Conservation (phyloP, 2,113 vertebrate species). For the Elaphurus davidianus region DNA sequence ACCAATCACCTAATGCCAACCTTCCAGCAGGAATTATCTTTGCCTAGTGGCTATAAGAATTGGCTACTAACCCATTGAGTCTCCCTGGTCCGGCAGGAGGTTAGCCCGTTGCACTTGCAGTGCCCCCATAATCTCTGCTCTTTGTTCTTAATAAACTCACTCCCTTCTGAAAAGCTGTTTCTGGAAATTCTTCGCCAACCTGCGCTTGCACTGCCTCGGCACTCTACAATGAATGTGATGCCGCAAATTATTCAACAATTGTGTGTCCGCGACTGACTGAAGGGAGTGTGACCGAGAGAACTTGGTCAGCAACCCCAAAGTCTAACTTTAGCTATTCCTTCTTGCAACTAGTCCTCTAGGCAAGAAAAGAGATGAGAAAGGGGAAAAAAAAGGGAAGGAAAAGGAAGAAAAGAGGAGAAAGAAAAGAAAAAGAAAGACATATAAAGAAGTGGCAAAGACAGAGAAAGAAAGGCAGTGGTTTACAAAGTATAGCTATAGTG, state of each 20-base stretch:
- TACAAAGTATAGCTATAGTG: not conserved
- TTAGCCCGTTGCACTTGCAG: not conserved
- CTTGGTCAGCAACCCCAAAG: not conserved
- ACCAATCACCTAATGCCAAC: not conserved
- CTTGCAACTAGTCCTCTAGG: not conserved
- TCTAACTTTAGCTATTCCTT: not conserved
- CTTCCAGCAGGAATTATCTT: not conserved
- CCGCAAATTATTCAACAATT: not conserved
- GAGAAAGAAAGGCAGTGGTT: not conserved
- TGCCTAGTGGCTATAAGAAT: not conserved
- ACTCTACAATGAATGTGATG: not conserved
- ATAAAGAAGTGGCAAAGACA: not conserved
- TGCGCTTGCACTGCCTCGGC: not conserved
- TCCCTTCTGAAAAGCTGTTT: not conserved
- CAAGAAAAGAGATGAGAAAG: not conserved
- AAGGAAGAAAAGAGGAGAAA: not conserved
- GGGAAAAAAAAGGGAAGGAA: no score
- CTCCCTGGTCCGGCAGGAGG: not conserved
- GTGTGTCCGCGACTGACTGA: not conserved
- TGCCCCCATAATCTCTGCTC: not conserved
- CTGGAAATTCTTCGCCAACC: not conserved
- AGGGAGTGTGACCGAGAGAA: not conserved
- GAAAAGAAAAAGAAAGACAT: not conserved
- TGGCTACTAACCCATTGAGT: not conserved
- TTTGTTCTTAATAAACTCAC: not conserved